Evolutionary conservation across 2,888 invertebrate genomes (phyloP), one percentile per base, ranked within the genome.

Genomic region (Acanthosoma haemorrhoidale): DNA sequence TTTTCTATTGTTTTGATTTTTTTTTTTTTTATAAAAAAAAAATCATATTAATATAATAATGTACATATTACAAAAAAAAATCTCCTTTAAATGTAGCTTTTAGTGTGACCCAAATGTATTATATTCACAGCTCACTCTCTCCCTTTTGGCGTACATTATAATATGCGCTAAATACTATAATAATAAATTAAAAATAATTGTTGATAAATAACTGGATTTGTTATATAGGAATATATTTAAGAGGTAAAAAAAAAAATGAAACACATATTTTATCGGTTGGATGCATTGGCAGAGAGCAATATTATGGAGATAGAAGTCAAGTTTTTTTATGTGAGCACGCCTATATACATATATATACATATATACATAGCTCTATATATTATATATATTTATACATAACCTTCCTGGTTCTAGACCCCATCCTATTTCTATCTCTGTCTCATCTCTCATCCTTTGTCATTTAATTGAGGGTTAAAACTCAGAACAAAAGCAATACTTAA

Each of bases 401-500:
- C 31, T 70, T 61, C n/a, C n/a, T 67, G 69, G 71, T 32, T 67
- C 69, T 64, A 69, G 71, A 59, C 63, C 64, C 61, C 68, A 25
- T 58, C 39, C 63, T 39, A 21, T 58, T 64, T 61, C 69, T 59
- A 64, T 38, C 68, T 69, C 58, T 21, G 18, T 36, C 39, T 58
- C 21, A 1, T 66, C 70, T 60, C 69, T 21, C 32, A 32, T 63
- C 59, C 69, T 51, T 41, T 59, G 63, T 63, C 43, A 59, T 70
- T 63, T 72, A 70, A 68, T 21, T 63, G 39, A 64, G 72, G 70
- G 70, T 68, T 59, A 39, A 51, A 70, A 71, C 72, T 73, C 72
- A 73, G 68, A 72, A 73, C 68, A 72, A 73, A 73, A 73, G 73
- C 73, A 73, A 73, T 73, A 73, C 72, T 73, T 73, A 69, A 72